These are phyloP conservation scores for Bubo blakistoni DNA, from an alignment of 2,113 vertebrate species.

Conservation along the genomic window DNA sequence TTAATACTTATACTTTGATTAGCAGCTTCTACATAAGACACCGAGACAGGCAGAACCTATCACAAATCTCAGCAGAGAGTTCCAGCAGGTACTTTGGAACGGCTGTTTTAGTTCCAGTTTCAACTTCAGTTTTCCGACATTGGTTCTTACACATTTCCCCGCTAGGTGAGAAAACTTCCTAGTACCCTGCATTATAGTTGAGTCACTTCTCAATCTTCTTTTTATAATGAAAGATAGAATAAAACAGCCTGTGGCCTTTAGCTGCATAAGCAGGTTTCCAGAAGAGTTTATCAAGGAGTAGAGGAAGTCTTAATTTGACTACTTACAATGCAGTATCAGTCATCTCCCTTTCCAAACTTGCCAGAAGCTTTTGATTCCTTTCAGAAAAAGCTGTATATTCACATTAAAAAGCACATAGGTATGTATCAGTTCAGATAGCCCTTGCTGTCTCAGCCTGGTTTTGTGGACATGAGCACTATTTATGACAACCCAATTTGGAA, in stretches of 20 bases:
- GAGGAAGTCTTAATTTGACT: constrained; percentile 22
- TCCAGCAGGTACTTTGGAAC: neutral
- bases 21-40: neutral
- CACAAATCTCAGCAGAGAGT: neutral
- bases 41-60: neutral
- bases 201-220: constrained; percentile 30
- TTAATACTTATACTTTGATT: neutral
- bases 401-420: neutral
- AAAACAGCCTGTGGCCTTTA: constrained; percentile 19
- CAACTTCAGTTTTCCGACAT: neutral
- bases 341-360: neutral
- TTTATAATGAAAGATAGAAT: constrained; percentile 20
- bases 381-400: neutral
- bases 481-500: neutral
- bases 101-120: neutral
- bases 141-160: neutral
- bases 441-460: neutral
- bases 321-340: neutral
- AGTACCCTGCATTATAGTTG: neutral
- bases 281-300: constrained; percentile 12
- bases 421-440: neutral
- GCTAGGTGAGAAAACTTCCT: neutral
- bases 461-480: neutral
- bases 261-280: constrained; percentile 8
- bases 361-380: constrained; percentile 14